Evolutionary conservation across 2,113 vertebrate genomes (phyloP), one percentile per base, ranked within the genome.

Genomic region (Lathamus discolor): DNA sequence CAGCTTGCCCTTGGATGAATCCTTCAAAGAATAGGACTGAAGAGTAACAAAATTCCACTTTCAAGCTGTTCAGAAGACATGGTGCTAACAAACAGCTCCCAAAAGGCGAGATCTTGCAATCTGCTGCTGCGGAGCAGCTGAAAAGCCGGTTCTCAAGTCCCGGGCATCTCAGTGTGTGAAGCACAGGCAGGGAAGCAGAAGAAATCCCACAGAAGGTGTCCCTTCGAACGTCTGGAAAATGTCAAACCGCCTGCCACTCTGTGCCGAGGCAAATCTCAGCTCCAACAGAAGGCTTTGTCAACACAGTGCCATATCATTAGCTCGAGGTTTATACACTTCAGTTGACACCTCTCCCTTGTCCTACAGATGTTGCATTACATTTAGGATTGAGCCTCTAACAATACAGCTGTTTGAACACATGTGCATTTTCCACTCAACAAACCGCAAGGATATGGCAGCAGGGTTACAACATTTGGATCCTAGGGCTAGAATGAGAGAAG

Each of bases 401-500:
- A 14, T 93, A 64, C 97, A 97, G 97, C 91, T 97, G 96, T 86
- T 97, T 35, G 92, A 96, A 96, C 96, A 97, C 96, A 97, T 97
- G 96, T 97, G 96, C 97, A 97, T 97, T 97, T 97, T 97, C 97
- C 97, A 97, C 97, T 97, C 96, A 95, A 20, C 97, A 97, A 97
- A 97, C 96, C 94, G 19, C 95, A 96, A 97, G 94, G 88, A 86
- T 13, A 82, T 31, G 86, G 90, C 93, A 92, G 48, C 89, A 22
- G 94, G 86, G 95, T 93, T 96, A 97, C 95, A 97, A 94, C 3
- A 10, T 90, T 96, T 83, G 94, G 96, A 86, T 97, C 97, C 96
- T 96, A 96, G 91, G 97, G 97, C 97, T 95, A 97, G 78, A 97
- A 95, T 27, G 86, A 93, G 76, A 95, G 76, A 72, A 90, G 88